Evolutionary conservation across 1,140 invertebrate genomes (phyloP), one percentile per base, ranked within the genome.

Genomic region (Scylla paramamosain): DNA sequence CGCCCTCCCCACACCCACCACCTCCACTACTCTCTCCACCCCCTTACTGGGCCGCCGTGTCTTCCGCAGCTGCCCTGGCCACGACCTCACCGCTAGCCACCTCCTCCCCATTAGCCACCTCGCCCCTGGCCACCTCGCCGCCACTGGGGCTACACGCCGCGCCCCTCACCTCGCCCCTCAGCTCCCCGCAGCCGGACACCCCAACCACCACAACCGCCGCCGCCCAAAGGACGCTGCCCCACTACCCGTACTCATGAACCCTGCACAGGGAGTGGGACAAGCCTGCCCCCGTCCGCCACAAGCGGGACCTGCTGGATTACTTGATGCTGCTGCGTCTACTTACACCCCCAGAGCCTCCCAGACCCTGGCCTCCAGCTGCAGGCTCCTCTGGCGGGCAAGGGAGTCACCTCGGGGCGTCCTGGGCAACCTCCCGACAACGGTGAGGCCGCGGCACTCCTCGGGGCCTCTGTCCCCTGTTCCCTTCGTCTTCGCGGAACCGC

Each of bases 21-120:
- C 92, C 96, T 0, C 94, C 92, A 10, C 90, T 95, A 16, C 92
- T 94, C 28, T 91, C 96, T 0, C 96, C 96, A 14, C 96, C 96
- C 3, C 94, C 96, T 4, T 96, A 96, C 87, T 95, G 96, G 95
- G 96, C 92, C 20, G 95, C 95, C 12, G 95, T 96, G 32, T 96
- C 96, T 28, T 96, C 96, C 7, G 93, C 95, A 12, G 94, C 93
- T 4, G 88, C 86, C 52, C 87, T 94, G 45, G 93, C 91, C 3
- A 95, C 77, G 29, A 93, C 91, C 28, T 96, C 96, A 6, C 95
- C 96, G 1, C 77, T 96, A 25, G 96, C 96, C 28, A 95, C 96
- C 14, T 95, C 96, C 31, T 95, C 96, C 16, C 95, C 95, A 10
- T 86, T 95, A 25, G 92, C 87, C 46, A 95, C 84, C 29, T 96